Evolutionary conservation across 2,113 vertebrate species (phyloP), one percentile per base, ranked within the genome.

Genomic region (Pollachius pollachius): DNA sequence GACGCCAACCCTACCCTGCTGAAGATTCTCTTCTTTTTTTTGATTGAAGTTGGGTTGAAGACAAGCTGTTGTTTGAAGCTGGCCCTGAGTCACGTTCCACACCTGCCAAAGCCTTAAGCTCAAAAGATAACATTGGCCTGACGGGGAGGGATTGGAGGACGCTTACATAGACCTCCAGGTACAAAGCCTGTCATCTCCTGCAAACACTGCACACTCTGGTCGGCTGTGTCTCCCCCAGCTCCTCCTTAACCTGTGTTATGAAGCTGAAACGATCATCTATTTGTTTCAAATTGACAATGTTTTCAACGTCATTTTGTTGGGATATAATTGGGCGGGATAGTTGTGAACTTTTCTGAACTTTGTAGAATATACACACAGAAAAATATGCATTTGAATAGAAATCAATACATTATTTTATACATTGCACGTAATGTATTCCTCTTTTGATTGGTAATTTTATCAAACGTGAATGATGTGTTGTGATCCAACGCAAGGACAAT

Each of bases 61-160:
- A 93, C 90, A 90, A 92, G 93, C 93, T 92, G 92, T 93, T 93
- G 92, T 89, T 89, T 89, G 85, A 89, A 88, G 90, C 91, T 89
- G 92, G 92, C 93, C 90, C 88, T 82, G 92, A 92, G 86, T 95
- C 89, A 0, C 37, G 6, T 95, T 95, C 93, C 94, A 93, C 91
- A 94, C 92, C 94, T 94, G 91, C 91, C 91, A 92, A 93, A 84
- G 34, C 83, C 78, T 81, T 84, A 82, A 91, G 88, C 89, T 93
- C 82, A 88, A 90, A 84, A 90, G 80, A 94, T 89, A 90, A 93
- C 77, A 83, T 68, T 61, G 72, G 67, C 75, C 82, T 81, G 15
- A 76, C 85, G 84, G 84, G 58, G 70, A 82, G 72, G 75, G 74
- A 81, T 89, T 85, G 86, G 74, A 80, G 77, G 78, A 81, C 61